These are phyloP conservation scores for Leucoma salicis DNA, from an alignment of 2,888 invertebrate genomes.

Conservation along the genomic window DNA sequence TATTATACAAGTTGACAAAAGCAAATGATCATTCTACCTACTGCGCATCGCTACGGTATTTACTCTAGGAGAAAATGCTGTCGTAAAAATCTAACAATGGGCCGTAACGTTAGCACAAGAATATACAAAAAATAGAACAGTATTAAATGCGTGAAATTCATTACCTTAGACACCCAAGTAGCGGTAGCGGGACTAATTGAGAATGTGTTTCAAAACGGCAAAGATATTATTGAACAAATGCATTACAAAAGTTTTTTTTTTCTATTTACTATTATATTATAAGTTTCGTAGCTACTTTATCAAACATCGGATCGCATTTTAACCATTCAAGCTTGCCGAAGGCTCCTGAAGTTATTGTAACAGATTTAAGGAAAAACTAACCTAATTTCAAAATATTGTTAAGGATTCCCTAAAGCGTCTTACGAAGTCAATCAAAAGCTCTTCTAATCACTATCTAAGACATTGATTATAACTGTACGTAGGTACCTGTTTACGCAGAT, in stretches of 20 bases:
- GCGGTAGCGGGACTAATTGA: conserved; percentile 49
- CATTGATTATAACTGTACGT: too few relatives aligned
- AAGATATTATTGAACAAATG: conserved; percentile 22
- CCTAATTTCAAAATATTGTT: too few relatives aligned
- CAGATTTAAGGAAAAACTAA: too few relatives aligned
- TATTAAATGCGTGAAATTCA: conserved; percentile 63
- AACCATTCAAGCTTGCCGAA: too few relatives aligned
- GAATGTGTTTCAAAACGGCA: conserved; percentile 36
- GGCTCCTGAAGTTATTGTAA: too few relatives aligned
- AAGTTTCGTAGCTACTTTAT: too few relatives aligned
- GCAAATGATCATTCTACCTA: conserved; percentile 26
- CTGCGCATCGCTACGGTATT: conserved; percentile 44
- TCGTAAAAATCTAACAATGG: conserved; percentile 56
- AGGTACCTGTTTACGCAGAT: too few relatives aligned
- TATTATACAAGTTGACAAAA: conserved; percentile 26
- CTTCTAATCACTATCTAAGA: too few relatives aligned
- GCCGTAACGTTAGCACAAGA: conserved; percentile 45
- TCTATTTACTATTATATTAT: too few relatives aligned
- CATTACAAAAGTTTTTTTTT: background rate
- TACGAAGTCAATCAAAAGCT: too few relatives aligned
- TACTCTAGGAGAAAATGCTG: conserved; percentile 36
- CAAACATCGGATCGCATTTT: too few relatives aligned
- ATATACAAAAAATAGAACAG: conserved; percentile 44
- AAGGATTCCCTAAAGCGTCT: too few relatives aligned
- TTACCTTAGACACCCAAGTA: conserved; percentile 66